Conservation (phyloP, 1,140 invertebrate species). For the Centruroides sculpturatus region DNA sequence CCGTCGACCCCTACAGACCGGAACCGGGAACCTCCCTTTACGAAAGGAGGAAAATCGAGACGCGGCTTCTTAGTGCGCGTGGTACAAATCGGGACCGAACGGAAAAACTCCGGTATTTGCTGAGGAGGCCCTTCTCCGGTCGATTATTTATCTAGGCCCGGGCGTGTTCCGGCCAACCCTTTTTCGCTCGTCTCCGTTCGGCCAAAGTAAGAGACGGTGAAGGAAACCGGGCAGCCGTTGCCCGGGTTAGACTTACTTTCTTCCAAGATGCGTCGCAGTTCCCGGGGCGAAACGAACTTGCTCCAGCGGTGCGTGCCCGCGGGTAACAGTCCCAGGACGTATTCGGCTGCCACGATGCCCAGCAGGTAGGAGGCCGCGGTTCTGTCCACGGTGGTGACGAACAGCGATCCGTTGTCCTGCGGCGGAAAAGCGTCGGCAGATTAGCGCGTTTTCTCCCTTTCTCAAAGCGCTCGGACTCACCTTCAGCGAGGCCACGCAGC, state of each 20-base stretch:
- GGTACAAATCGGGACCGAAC: no score
- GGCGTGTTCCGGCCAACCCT: no score
- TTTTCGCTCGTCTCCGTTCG: no score
- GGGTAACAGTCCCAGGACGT: slow-evolving; percentile 54
- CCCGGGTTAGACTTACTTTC: slow-evolving; percentile 23
- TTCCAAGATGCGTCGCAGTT: slow-evolving; percentile 51
- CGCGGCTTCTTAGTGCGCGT: no score
- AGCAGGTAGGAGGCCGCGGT: slow-evolving; percentile 55
- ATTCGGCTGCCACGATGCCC: slow-evolving; percentile 60
- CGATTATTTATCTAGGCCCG: no score
- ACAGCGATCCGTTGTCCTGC: slow-evolving; percentile 57
- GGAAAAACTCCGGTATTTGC: no score
- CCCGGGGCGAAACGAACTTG: slow-evolving; percentile 67
- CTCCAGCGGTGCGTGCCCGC: slow-evolving; percentile 78
- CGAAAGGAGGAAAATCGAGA: no score
- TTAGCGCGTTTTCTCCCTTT: background rate
- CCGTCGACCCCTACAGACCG: no score
- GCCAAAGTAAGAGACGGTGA: no score
- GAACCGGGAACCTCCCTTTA: no score
- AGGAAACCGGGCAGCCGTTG: no score
- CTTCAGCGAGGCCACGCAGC: slow-evolving; percentile 40
- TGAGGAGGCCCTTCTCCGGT: no score
- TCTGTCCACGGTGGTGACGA: slow-evolving; percentile 83
- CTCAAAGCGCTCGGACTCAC: slow-evolving; percentile 39
- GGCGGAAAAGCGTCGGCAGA: slow-evolving; percentile 1